Evolutionary conservation across 2,888 invertebrate species (phyloP).

Genomic region (Ichneumon xanthorius): DNA sequence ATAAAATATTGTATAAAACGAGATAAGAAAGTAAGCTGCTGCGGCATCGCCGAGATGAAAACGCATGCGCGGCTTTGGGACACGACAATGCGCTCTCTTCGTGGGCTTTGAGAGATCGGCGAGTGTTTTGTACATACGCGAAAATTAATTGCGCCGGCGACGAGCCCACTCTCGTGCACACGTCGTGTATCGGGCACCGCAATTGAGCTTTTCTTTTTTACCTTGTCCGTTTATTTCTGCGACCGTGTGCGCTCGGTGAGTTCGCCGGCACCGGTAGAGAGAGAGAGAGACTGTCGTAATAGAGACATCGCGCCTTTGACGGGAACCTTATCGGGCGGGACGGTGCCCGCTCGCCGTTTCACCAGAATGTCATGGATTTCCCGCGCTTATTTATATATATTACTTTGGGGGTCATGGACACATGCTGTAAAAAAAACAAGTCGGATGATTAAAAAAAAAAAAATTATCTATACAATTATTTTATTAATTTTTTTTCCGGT

Average conservation of each 20-base stretch:
- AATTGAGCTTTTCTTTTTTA: slow-evolving; percentile 55
- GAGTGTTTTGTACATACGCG: slow-evolving; percentile 52
- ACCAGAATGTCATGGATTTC: slow-evolving; percentile 36
- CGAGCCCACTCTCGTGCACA: slow-evolving; percentile 4
- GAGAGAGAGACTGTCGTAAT: slow-evolving; percentile 46
- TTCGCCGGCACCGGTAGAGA: slow-evolving; percentile 9
- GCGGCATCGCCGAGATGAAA: neutral
- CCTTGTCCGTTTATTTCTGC: slow-evolving; percentile 48
- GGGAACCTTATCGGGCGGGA: slow-evolving; percentile 55
- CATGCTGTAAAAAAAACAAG: neutral
- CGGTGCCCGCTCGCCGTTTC: slow-evolving; percentile 25
- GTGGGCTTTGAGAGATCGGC: slow-evolving; percentile 3
- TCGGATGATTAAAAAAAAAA: neutral
- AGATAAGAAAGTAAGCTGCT: neutral
- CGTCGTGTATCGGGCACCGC: slow-evolving; percentile 32
- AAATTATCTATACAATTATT: neutral
- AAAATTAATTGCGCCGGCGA: slow-evolving; percentile 63
- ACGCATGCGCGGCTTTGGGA: slow-evolving; percentile 28
- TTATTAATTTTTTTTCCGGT: neutral
- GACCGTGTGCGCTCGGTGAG: slow-evolving; percentile 18
- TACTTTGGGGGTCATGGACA: neutral
- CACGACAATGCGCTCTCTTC: slow-evolving; percentile 18
- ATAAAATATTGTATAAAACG: neutral
- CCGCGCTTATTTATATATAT: neutral
- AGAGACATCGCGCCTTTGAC: slow-evolving; percentile 57